A percentile compares a stretch with the other conserved stretches of the same genome.
Evolutionary conservation across 2,113 vertebrate genomes (phyloP).

Genomic region (Puntigrus tetrazona): DNA sequence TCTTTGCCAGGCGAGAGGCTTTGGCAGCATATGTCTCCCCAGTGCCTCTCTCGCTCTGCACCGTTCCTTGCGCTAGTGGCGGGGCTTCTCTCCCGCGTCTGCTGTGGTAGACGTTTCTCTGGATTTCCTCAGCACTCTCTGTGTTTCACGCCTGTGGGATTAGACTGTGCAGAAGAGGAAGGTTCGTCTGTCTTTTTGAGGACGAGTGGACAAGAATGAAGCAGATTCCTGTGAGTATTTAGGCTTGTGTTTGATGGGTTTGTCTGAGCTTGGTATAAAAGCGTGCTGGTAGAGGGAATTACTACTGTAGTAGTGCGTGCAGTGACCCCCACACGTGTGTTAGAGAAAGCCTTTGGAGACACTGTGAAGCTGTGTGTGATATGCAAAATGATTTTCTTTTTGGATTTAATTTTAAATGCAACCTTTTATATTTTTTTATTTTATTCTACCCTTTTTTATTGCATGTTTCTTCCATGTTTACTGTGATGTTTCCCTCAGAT

Average conservation of each 20-base stretch:
- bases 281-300: slow-evolving; percentile 1
- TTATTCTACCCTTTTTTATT: neutral
- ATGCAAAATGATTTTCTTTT: neutral
- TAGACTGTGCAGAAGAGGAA: slow-evolving; percentile 55
- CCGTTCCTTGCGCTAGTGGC: neutral
- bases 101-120: slow-evolving; percentile 40
- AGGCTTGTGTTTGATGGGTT: slow-evolving; percentile 16
- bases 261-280: slow-evolving; percentile 33
- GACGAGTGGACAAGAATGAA: slow-evolving; percentile 56
- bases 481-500: neutral
- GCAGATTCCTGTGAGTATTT: slow-evolving; percentile 65
- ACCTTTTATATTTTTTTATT: neutral
- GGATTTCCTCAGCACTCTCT: slow-evolving; percentile 21
- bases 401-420: neutral
- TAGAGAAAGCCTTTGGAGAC: neutral
- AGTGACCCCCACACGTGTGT: slow-evolving; percentile 48
- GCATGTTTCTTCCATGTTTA: neutral
- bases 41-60: slow-evolving; percentile 57
- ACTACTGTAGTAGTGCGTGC: slow-evolving; percentile 42
- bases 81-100: slow-evolving; percentile 30
- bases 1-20: slow-evolving; percentile 73
- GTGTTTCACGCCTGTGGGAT: slow-evolving; percentile 28
- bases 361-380: neutral
- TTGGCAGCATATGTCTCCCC: slow-evolving; percentile 75
- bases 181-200: slow-evolving; percentile 13